Percentiles rank a stretch among this genome's conserved stretches.
Conservation (phyloP, 2,113 vertebrate species). For the Alexandromys fortis region DNA sequence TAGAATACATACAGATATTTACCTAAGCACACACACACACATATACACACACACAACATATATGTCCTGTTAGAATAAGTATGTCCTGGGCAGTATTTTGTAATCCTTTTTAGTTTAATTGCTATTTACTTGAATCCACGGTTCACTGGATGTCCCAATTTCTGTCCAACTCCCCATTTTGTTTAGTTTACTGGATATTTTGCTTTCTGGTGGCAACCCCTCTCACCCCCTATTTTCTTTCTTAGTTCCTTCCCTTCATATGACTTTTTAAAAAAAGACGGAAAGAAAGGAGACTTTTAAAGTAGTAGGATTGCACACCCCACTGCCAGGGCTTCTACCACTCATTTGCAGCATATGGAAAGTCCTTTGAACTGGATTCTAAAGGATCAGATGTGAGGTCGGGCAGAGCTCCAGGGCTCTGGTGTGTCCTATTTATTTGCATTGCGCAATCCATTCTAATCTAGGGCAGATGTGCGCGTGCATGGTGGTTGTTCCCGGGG, state of each 20-base stretch:
- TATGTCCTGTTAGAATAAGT: not conserved
- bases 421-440: constrained; percentile 41
- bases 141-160: not conserved
- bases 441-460: constrained; percentile 40
- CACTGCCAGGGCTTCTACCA: not conserved
- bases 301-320: not conserved
- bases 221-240: not conserved
- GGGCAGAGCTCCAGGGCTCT: not conserved
- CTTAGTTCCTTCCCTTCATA: fast-evolving
- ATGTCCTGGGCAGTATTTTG: not conserved
- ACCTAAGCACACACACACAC: too few species aligned
- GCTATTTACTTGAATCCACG: not conserved
- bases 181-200: not conserved
- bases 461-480: constrained; percentile 50
- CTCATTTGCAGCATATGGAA: not conserved
- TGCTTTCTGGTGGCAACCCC: not conserved
- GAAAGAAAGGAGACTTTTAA: not conserved
- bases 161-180: not conserved
- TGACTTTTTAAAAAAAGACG: not conserved
- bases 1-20: not conserved
- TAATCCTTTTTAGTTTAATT: not conserved
- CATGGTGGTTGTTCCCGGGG: not conserved
- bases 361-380: not conserved
- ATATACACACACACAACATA: not conserved
- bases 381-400: not conserved